A percentile compares a stretch with the other conserved stretches of the same genome.
These are phyloP conservation scores for Chironex yamaguchii DNA, from an alignment of 30 jellyfish, hydroid and myxozoan species.

Conservation along the genomic window DNA sequence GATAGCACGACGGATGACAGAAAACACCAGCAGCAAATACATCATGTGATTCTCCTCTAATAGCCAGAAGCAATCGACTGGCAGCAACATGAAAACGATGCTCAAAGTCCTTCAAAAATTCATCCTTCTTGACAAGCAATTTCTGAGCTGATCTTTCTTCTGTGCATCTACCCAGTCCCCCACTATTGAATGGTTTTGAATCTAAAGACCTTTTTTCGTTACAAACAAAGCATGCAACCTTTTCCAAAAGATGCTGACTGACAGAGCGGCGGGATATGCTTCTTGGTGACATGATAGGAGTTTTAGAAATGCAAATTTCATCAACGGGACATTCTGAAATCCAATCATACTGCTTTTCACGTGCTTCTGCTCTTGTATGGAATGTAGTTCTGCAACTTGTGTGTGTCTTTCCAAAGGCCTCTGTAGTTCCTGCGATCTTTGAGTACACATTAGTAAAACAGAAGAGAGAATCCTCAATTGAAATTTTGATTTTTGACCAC, in stretches of 20 bases:
- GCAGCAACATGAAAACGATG: conserved; percentile 24
- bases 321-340: neutral
- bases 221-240: conserved; percentile 42
- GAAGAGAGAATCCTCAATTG: neutral
- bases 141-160: conserved; percentile 36
- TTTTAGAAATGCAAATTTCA: neutral
- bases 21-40: conserved; percentile 49
- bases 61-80: conserved; percentile 3
- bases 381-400: conserved; percentile 52
- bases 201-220: neutral
- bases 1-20: conserved; percentile 39
- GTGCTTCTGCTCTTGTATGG: conserved; percentile 20
- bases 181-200: neutral
- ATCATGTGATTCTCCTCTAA: conserved; percentile 38
- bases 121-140: conserved; percentile 17
- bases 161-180: conserved; percentile 59
- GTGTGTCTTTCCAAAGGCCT: conserved; percentile 48
- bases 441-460: conserved; percentile 16
- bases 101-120: conserved; percentile 12
- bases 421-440: conserved; percentile 1
- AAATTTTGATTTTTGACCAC: conserved; percentile 20
- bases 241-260: conserved; percentile 18
- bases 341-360: neutral
- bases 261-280: conserved; percentile 31
- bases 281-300: neutral